Base-by-base conservation (phyloP, 1,140 invertebrate genomes). In the Apocrypta bakeri region DNA sequence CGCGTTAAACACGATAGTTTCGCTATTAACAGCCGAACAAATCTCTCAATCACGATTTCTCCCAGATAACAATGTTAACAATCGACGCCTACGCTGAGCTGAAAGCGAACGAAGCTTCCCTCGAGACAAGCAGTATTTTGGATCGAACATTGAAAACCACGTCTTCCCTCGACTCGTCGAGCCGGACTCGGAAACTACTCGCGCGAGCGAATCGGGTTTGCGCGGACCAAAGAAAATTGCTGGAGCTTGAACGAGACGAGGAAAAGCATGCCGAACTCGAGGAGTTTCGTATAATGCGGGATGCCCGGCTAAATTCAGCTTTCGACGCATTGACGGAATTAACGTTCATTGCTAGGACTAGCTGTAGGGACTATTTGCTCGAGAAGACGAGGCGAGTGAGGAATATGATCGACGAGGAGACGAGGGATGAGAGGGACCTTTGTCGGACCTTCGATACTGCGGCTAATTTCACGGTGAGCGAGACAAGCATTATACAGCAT, bases 291-390 rank as follows among this genome's bases (percentile, higher is more conserved):
- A 88, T 40, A 27, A 89, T 90, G 71, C 83, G 83, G 8, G 69
- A 90, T 33, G 75, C 88, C 0, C 86, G 61, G n/a, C 66, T 90
- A 4, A 75, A 73, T 6, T 14, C 75, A 1, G 77, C 85, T 0
- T 75, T 90, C 9, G 83, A 85, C 7, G 89, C 87, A 17, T 64
- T 90, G 2, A 48, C 85, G 11, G 82, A 88, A 24, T 72, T 90
- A 7, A 84, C 86, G 37, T 87, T 83, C 7, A 79, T 89, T n/a
- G 81, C 82, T 8, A 85, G 86, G 77, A 90, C 88, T 6, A 87
- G 85, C 1, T 77, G 86, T 56, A 82, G 66, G 78, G 72, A 74
- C 3, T 88, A 89, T 25, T 84, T 85, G 84, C 8, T 87, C 1
- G 31, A 64, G 31, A 82, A 77, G 42, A 27, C 11, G 12, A 6